Evolutionary conservation across 1,140 invertebrate species (phyloP), one percentile per base, ranked within the genome.

Genomic region (Palaemon carinicauda): DNA sequence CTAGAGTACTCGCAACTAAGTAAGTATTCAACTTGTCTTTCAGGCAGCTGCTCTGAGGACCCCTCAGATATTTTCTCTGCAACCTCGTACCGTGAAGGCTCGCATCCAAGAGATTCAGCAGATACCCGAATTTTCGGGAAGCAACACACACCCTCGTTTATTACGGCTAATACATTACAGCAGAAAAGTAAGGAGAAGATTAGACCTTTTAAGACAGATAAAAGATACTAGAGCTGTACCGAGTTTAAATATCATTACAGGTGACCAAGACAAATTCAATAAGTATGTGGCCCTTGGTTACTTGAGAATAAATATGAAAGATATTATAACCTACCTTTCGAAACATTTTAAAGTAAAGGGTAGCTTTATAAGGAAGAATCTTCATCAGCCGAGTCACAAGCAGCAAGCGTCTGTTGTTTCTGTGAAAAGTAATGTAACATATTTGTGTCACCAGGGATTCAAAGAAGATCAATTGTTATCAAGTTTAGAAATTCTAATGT

Each of bases 241-340:
- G 53, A 82, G 80, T 29, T 51, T 82, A 15, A 73, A 73, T 52
- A 82, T n/a, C 27, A 3, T 82, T 7, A 73, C 69, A 52, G 80
- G 80, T 19, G 41, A 24, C 65, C 52, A 24, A 15, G 50, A 50
- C 12, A 15, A 15, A 29, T 82, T 82, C 24, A n/a, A 73, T n/a
- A 71, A 53, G 27, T 82, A 82, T 53, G 31, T 82, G n/a, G 53
- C 50, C n/a, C 29, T 82, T 29, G 80, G 80, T 9, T 41, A 82
- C 17, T 41, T 74, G 31, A 82, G 51, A 50, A 33, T 73, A 17
- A 82, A 73, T 69, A 82, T 31, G 50, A 17, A 27, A 15, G 80
- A 82, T 52, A 41, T 82, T 52, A 29, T 82, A 24, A 73, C n/a
- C 2, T 82, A 17, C 4, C 53, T 82, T 41, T 41, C 65, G 74